Evolutionary conservation across 2,888 invertebrate genomes (phyloP), one percentile per base, ranked within the genome.

Genomic region (Drosophila macrospina): DNA sequence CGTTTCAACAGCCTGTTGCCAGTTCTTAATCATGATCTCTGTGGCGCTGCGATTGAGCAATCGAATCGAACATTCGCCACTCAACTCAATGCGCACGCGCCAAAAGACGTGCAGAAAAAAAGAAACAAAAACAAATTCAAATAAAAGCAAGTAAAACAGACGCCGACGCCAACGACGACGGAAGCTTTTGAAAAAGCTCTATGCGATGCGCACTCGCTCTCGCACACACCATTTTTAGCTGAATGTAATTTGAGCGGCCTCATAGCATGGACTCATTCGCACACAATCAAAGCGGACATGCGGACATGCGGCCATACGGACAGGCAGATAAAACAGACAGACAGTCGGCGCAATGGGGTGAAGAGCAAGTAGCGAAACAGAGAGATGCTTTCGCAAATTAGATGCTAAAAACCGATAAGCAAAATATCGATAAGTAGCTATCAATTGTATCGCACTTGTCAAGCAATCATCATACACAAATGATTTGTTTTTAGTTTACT

Each of bases 241-340:
- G 91, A 91, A 89, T 92, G 92, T 91, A 92, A 92, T 92, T 92
- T 91, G 92, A 92, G 88, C 83, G 88, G 85, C 72, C 84, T 45
- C 65, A 81, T 90, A 83, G 74, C 71, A 88, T 88, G 81, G 88
- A 88, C 88, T 80, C 88, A 84, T 83, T 83, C 83, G 88, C 88
- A 88, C 83, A 80, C 59, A 66, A 13, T 15, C 37, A 26, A 36
- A 39, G 32, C 37, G 24, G 20, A 30, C 28, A 28, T 20, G 20
- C 20, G 20, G 20, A 30, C 39, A 45, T 36, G 34, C 50, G 45
- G 34, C n/a, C 26, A 26, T 6, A 26, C 37, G 24, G 20, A 30
- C 39, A 45, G 39, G 34, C 50, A 50, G 34, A 60, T 36, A 57
- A 5, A 41, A 36, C 36, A 67, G 24, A 28, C 26, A 47, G 39